Evolutionary conservation across 2,113 vertebrate species (phyloP).

Genomic region (Colius striatus): DNA sequence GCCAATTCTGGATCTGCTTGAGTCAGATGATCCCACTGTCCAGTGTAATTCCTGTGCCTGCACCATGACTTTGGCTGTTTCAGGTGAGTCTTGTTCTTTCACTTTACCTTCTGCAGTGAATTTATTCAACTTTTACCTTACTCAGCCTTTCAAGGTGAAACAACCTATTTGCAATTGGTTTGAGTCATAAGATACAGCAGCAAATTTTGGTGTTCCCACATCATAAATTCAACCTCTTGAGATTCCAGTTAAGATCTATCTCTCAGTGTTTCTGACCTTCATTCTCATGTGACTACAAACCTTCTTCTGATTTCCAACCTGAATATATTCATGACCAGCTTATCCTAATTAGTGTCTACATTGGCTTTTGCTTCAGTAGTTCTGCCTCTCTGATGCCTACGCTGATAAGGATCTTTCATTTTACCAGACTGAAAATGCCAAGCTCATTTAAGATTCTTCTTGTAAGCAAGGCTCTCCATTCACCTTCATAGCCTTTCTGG

Average conservation of each 20-base stretch:
- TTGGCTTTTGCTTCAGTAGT: background rate
- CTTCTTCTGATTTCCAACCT: conserved; percentile 5
- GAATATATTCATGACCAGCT: background rate
- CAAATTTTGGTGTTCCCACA: background rate
- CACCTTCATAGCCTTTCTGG: background rate
- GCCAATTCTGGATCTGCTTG: conserved; percentile 82
- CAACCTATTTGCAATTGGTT: background rate
- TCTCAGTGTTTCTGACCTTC: background rate
- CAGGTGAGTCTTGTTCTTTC: conserved; percentile 71
- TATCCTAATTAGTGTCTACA: background rate
- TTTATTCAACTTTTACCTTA: background rate
- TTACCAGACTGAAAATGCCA: background rate
- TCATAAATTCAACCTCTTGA: background rate
- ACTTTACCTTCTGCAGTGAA: background rate
- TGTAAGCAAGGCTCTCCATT: background rate
- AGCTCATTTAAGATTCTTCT: background rate
- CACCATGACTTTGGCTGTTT: conserved; percentile 76
- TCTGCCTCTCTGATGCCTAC: background rate
- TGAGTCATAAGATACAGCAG: background rate
- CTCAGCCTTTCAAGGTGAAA: background rate
- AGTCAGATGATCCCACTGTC: conserved; percentile 76
- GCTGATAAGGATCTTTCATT: background rate
- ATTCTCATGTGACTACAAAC: background rate
- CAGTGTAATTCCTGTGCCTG: conserved; percentile 84
- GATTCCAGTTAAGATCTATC: background rate